Percentiles rank a stretch among this genome's conserved stretches.
Evolutionary conservation across 1,140 invertebrate genomes (phyloP).

Genomic region (Drosophila leontia): DNA sequence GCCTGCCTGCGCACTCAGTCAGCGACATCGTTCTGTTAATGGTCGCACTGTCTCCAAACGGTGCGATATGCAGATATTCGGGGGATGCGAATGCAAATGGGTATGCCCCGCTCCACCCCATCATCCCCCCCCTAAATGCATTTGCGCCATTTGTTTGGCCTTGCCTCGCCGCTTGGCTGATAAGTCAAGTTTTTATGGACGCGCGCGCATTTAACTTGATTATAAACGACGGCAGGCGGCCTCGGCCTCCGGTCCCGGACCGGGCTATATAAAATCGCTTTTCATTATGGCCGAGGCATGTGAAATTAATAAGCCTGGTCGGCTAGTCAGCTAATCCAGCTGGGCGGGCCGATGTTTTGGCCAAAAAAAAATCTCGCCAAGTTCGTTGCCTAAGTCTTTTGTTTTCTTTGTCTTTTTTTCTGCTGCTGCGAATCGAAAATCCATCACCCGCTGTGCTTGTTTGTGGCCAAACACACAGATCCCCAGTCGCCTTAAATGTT

Average conservation of each 20-base stretch:
- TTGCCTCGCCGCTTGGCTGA: slow-evolving; percentile 55
- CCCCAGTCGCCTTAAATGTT: slow-evolving; percentile 68
- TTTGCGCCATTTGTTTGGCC: slow-evolving; percentile 69
- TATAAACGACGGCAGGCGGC: slow-evolving; percentile 79
- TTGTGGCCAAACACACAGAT: slow-evolving; percentile 68
- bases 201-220: slow-evolving; percentile 78
- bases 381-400: slow-evolving; percentile 81
- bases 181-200: slow-evolving; percentile 77
- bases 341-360: slow-evolving; percentile 20
- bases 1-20: slow-evolving; percentile 55
- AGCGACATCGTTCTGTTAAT: slow-evolving; percentile 80
- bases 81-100: neutral
- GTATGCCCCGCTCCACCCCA: slow-evolving; percentile 2
- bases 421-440: neutral
- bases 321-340: neutral
- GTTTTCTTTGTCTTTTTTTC: slow-evolving; percentile 44
- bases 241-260: neutral
- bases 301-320: slow-evolving; percentile 73
- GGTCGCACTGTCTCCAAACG: slow-evolving; percentile 67
- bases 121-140: slow-evolving; percentile 42
- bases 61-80: slow-evolving; percentile 35
- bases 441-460: slow-evolving; percentile 62
- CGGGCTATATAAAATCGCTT: slow-evolving; percentile 77
- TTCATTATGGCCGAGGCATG: slow-evolving; percentile 74
- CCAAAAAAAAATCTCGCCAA: slow-evolving; percentile 49